Evolutionary conservation across 1,140 invertebrate species (phyloP), one percentile per base, ranked within the genome.

Genomic region (Leguminivora glycinivorella): DNA sequence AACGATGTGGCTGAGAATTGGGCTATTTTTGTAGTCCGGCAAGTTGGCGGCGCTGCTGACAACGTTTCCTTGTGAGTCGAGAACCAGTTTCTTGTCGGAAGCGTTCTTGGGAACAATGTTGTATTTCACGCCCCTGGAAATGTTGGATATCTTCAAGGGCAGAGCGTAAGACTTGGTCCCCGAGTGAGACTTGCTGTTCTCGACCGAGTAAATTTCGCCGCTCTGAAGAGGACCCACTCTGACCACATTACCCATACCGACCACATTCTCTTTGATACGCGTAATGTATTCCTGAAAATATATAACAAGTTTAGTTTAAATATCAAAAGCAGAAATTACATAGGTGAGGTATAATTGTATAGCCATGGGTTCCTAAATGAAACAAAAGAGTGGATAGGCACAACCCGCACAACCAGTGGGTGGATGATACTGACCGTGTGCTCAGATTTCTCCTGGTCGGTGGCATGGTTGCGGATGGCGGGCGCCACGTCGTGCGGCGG

Each of bases 401-500:
- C n/a, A n/a, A n/a, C n/a, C n/a, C n/a, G n/a, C n/a, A n/a, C n/a
- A n/a, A n/a, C n/a, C n/a, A n/a, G n/a, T n/a, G n/a, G n/a, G n/a
- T n/a, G n/a, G n/a, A 2, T 26, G 7, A 25, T 72, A 82, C 82
- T 58, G 68, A 89, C 89, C 10, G 87, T 90, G 67, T 91, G 88
- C 70, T 91, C 88, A 0, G 82, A 75, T 71, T 91, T 89, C 77
- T 91, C 89, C 52, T 87, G 82, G 63, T 89, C 87, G 9, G 79
- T 74, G 58, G 87, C 87, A 70, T 91, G 83, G 29, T 80, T 78
- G 0, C 88, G 68, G 0, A 78, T 83, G n/a, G 79, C 86, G n/a
- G 84, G 77, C 1, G 87, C 87, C 0, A 97, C 94, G 85, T 97
- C 96, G 83, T 97, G 96, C 4, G 96, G 92, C 5, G 96, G 96